phyloP scores from a whole-genome alignment of 2,113 vertebrate genomes.

The Larimichthys polyactis region DNA sequence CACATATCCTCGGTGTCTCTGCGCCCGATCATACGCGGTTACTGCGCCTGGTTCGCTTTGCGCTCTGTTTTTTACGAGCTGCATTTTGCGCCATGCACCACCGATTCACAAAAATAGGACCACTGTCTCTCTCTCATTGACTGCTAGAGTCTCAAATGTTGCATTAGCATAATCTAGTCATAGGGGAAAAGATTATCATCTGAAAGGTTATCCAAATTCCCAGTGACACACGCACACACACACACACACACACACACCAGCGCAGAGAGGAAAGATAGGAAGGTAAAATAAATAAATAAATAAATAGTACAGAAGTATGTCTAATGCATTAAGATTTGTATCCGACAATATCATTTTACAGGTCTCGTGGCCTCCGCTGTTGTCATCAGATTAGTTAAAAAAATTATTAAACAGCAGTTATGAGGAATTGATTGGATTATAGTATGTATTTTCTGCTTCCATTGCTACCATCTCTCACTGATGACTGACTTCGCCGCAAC shows the following conservation, averaged over 20 bases:
- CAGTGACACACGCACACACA: not conserved
- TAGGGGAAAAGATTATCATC: slow-evolving; percentile 60
- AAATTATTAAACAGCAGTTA: slow-evolving; percentile 38
- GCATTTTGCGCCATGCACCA: not conserved
- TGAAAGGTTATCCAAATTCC: slow-evolving; percentile 72
- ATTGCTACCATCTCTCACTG: not conserved
- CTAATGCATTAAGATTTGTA: slow-evolving; percentile 32
- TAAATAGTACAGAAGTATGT: slow-evolving; percentile 1
- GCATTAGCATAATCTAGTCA: slow-evolving; percentile 78
- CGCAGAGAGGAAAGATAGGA: not conserved
- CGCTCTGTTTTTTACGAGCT: not conserved
- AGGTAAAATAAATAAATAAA: slow-evolving; percentile 41
- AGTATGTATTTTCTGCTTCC: slow-evolving; percentile 2
- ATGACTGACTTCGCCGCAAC: slow-evolving; percentile 5
- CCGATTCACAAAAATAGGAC: not conserved
- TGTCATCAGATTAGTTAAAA: slow-evolving; percentile 47
- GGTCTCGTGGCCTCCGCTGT: not conserved
- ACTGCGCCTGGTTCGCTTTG: not conserved
- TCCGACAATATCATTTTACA: slow-evolving; percentile 21
- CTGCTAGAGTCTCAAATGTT: slow-evolving; percentile 70
- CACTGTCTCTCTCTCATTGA: slow-evolving; percentile 24
- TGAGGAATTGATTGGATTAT: slow-evolving; percentile 33
- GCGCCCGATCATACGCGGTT: not conserved
- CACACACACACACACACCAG: slow-evolving; percentile 1
- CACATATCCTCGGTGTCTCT: not conserved